A percentile compares a stretch with the other conserved stretches of the same genome.
phyloP scores from a whole-genome alignment of 1,140 invertebrate genomes.

The honey bee (Apis mellifera) region DNA sequence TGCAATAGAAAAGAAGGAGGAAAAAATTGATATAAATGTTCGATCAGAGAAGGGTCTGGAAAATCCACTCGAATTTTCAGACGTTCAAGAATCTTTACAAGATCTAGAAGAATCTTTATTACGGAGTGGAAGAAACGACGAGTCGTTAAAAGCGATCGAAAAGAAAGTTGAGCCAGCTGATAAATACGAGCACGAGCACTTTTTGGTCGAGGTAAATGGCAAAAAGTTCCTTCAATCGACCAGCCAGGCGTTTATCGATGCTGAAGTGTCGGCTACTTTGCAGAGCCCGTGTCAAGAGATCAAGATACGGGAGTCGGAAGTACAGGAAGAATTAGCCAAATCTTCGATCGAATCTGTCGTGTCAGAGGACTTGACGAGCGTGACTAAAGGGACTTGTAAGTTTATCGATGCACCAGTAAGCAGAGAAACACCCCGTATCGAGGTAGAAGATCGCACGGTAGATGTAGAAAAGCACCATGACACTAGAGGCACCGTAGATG shows the following conservation, averaged over 20 bases:
- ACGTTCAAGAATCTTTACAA: background rate
- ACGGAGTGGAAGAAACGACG: background rate
- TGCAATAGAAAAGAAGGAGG: background rate
- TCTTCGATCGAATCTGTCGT: slow-evolving; percentile 45
- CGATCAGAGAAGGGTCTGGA: background rate
- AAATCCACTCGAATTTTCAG: too few species aligned
- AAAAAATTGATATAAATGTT: background rate
- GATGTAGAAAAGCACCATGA: slow-evolving; percentile 78
- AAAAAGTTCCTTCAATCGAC: slow-evolving; percentile 13
- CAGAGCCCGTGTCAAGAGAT: slow-evolving; percentile 67
- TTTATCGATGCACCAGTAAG: slow-evolving; percentile 74
- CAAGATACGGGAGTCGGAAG: slow-evolving; percentile 38
- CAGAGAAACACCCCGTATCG: slow-evolving; percentile 70
- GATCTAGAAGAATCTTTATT: background rate
- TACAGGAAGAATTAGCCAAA: slow-evolving; percentile 27
- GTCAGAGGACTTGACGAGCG: slow-evolving; percentile 60
- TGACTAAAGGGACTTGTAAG: slow-evolving; percentile 77
- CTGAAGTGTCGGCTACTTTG: slow-evolving; percentile 69
- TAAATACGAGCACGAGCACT: slow-evolving; percentile 61
- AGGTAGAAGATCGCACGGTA: slow-evolving; percentile 79
- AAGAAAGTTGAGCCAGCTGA: slow-evolving; percentile 17
- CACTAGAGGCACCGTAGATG: slow-evolving; percentile 75
- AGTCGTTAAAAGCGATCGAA: background rate
- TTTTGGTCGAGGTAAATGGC: slow-evolving; percentile 68
- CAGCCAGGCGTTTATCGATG: slow-evolving; percentile 67